A percentile compares a stretch with the other conserved stretches of the same genome.
phyloP scores from a whole-genome alignment of 2,797 vertebrate genomes.

The Oreonectes daqikongensis region DNA sequence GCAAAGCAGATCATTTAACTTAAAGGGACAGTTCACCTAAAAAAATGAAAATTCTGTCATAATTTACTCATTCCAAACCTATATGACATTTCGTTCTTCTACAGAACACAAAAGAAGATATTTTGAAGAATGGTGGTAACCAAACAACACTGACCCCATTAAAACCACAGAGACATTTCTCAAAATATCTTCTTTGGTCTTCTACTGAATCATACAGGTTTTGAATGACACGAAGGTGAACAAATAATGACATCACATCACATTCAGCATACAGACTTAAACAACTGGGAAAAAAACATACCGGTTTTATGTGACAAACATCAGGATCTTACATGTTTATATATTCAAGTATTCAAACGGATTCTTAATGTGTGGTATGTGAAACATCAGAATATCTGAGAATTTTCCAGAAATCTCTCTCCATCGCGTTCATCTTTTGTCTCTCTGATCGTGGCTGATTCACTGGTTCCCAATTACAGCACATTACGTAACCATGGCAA shows the following conservation, averaged over 20 bases:
- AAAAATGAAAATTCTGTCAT: neutral
- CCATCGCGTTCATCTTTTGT: neutral
- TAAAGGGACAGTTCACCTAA: neutral
- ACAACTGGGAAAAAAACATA: too few relatives aligned
- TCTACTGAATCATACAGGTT: neutral
- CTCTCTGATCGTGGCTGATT: neutral
- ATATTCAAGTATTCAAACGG: neutral
- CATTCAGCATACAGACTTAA: neutral
- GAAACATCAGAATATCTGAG: too few relatives aligned
- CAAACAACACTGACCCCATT: neutral
- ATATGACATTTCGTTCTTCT: neutral
- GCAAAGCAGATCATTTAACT: constrained; percentile 12
- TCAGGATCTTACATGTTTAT: neutral
- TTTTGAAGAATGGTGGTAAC: neutral
- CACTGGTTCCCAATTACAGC: neutral
- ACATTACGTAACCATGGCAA: constrained; percentile 23
- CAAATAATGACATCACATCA: too few relatives aligned
- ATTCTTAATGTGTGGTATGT: neutral
- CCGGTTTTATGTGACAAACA: too few relatives aligned
- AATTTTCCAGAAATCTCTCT: neutral
- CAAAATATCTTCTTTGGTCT: neutral
- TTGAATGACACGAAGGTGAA: neutral
- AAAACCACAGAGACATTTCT: too few relatives aligned
- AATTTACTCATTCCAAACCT: neutral
- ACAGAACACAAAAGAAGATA: neutral